Percentiles rank a stretch among this genome's conserved stretches.
Conservation (phyloP, 2,797 vertebrate genomes). For the Botia kubotai region DNA sequence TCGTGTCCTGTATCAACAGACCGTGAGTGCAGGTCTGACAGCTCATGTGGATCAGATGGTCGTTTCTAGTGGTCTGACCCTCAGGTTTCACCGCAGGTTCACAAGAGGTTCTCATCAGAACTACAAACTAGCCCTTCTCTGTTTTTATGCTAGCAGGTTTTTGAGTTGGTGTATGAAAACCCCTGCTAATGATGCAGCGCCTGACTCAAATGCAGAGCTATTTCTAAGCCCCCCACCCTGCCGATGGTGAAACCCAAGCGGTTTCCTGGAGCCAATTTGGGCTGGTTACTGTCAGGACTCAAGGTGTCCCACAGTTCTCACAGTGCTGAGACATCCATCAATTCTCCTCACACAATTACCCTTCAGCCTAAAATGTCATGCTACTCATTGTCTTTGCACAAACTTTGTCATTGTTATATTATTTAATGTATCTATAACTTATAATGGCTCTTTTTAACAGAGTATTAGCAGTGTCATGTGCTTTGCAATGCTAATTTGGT, state of each 20-base stretch:
- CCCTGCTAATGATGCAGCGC: conserved; percentile 58
- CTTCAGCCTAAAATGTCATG: conserved; percentile 22
- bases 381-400: conserved; percentile 26
- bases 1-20: background rate
- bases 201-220: conserved; percentile 34
- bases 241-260: conserved; percentile 36
- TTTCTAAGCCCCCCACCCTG: conserved; percentile 30
- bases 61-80: background rate
- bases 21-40: background rate
- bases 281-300: conserved; percentile 56
- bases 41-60: background rate
- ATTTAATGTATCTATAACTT: conserved; percentile 38
- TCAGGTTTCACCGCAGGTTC: background rate
- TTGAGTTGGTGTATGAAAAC: conserved; percentile 5
- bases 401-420: conserved; percentile 39
- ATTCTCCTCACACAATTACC: conserved; percentile 28
- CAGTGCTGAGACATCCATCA: conserved; percentile 37
- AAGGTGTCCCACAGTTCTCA: conserved; percentile 35
- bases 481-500: conserved; percentile 9
- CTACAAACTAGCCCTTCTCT: background rate
- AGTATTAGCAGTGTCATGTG: conserved; percentile 29
- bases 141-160: conserved; percentile 18
- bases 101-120: conserved; percentile 3
- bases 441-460: conserved; percentile 15
- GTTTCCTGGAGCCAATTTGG: conserved; percentile 63